These are phyloP conservation scores for Noturus placidus DNA, from an alignment of 2,113 vertebrate species.

Conservation along the genomic window DNA sequence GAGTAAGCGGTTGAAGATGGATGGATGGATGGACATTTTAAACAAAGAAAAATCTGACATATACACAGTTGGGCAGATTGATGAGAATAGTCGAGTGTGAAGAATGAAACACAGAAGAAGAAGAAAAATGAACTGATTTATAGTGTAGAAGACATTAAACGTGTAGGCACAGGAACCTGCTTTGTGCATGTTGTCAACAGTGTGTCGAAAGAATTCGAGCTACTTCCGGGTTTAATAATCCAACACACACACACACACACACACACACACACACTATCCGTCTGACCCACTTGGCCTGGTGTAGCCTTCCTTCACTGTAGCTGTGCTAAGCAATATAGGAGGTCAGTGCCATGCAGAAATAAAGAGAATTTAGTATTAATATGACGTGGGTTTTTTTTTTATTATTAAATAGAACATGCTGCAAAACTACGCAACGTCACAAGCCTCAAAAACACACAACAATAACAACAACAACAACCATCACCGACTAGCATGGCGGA, in stretches of 20 bases:
- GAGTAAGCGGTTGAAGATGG: too few relatives aligned
- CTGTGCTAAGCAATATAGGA: background rate
- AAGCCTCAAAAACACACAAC: background rate
- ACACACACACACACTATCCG: background rate
- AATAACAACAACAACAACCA: background rate
- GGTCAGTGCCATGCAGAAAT: background rate
- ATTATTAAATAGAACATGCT: background rate
- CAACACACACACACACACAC: background rate
- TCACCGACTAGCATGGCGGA: too few relatives aligned
- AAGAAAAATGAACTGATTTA: background rate
- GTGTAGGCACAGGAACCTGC: background rate
- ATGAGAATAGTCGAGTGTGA: too few relatives aligned
- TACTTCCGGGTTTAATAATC: conserved; percentile 23
- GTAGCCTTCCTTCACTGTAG: background rate
- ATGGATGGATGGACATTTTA: too few relatives aligned
- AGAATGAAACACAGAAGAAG: too few relatives aligned
- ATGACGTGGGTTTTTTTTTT: background rate
- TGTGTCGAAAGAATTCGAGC: background rate
- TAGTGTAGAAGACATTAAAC: background rate
- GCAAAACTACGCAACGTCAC: background rate
- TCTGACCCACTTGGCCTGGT: conserved; percentile 46
- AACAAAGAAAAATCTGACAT: too few relatives aligned
- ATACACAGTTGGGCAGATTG: too few relatives aligned
- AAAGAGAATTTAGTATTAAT: background rate
- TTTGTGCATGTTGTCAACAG: background rate